Evolutionary conservation across 2,888 invertebrate species (phyloP).

Genomic region (Stenchaetothrips biformis): DNA sequence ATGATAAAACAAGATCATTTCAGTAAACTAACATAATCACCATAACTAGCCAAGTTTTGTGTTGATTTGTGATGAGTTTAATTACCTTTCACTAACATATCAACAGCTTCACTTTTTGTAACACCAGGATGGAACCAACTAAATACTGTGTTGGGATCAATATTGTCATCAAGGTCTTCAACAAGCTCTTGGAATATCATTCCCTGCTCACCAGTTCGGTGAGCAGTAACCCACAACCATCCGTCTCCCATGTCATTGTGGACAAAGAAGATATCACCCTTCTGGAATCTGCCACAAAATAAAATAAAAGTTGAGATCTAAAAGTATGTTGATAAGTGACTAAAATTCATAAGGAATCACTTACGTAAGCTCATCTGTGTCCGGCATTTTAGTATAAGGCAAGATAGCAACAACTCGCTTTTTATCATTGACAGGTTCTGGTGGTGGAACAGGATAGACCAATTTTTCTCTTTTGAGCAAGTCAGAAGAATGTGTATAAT

Average conservation of each 20-base stretch:
- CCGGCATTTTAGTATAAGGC: constrained; percentile 95
- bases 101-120: constrained; percentile 93
- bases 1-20: constrained; percentile 33
- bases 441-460: constrained; percentile 86
- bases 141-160: constrained; percentile 93
- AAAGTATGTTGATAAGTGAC: background rate
- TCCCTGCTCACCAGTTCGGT: constrained; percentile 91
- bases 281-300: constrained; percentile 65
- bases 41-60: constrained; percentile 27
- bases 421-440: constrained; percentile 95
- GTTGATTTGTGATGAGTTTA: background rate
- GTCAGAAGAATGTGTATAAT: constrained; percentile 93
- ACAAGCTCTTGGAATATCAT: constrained; percentile 94
- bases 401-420: constrained; percentile 92
- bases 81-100: constrained; percentile 83
- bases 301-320: background rate
- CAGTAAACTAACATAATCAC: constrained; percentile 31
- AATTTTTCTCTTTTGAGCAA: constrained; percentile 86
- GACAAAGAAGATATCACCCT: constrained; percentile 93
- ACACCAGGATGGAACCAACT: constrained; percentile 97
- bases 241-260: constrained; percentile 97
- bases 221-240: constrained; percentile 96
- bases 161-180: constrained; percentile 85
- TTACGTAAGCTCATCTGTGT: constrained; percentile 77
- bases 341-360: background rate